These are phyloP conservation scores for Leucophenga montana DNA, from an alignment of 2,888 invertebrate genomes.

Conservation along the genomic window DNA sequence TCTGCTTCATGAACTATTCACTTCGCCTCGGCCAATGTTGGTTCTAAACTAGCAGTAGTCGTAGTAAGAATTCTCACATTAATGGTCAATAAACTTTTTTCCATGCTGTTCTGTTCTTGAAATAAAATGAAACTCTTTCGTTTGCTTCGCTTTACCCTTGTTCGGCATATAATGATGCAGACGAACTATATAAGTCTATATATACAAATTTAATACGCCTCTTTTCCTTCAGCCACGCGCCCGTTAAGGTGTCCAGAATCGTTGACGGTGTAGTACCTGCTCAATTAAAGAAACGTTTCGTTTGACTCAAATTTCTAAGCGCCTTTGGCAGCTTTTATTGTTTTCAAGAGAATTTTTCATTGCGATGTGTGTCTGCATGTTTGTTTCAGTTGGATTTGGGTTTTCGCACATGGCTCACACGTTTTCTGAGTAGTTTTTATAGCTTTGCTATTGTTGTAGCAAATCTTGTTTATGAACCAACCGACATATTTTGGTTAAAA, in stretches of 20 bases:
- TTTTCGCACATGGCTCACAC: conserved; percentile 14
- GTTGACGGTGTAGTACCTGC: too few relatives aligned
- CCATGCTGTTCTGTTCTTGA: not conserved
- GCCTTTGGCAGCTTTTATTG: not conserved
- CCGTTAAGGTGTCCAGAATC: not conserved
- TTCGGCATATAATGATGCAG: not conserved
- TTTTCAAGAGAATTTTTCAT: not conserved
- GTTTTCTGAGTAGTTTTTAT: conserved; percentile 14
- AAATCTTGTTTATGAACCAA: conserved; percentile 44
- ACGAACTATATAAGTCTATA: not conserved
- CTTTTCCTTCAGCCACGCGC: not conserved
- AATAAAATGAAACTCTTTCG: not conserved
- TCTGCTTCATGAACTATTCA: not conserved
- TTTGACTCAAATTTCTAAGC: not conserved
- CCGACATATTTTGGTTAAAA: conserved; percentile 50
- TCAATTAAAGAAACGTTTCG: not conserved
- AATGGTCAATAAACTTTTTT: conserved; percentile 59
- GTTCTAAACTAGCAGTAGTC: not conserved
- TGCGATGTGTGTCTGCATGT: not conserved
- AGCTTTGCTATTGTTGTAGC: conserved; percentile 28
- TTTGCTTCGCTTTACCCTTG: not conserved
- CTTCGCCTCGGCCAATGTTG: not conserved
- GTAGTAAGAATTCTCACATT: not conserved
- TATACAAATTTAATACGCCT: not conserved
- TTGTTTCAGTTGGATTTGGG: too few relatives aligned